These are phyloP conservation scores for Tachyglossus aculeatus DNA, from an alignment of 2,797 vertebrate genomes.

Conservation along the genomic window DNA sequence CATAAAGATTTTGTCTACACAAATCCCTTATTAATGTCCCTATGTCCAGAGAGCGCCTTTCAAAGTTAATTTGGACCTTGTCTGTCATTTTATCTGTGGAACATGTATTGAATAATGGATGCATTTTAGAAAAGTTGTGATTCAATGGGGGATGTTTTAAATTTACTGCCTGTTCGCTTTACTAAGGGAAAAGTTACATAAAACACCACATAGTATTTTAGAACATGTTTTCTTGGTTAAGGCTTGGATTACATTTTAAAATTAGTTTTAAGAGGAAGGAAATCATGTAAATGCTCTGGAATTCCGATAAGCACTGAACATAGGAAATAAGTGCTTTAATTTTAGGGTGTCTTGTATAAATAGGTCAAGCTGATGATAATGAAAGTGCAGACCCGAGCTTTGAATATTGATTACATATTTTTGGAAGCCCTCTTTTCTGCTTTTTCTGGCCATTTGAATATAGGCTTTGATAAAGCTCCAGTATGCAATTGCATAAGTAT, in stretches of 20 bases:
- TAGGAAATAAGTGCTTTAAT: conserved; percentile 62
- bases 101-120: conserved; percentile 15
- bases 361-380: conserved; percentile 58
- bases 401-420: conserved; percentile 35
- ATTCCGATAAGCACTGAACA: conserved; percentile 66
- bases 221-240: conserved; percentile 75
- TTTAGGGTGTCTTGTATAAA: conserved; percentile 52
- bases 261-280: conserved; percentile 74
- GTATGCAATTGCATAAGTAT: conserved; percentile 66
- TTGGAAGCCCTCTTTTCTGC: conserved; percentile 23
- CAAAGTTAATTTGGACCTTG: conserved; percentile 2
- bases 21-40: conserved; percentile 9
- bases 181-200: conserved; percentile 69
- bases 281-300: conserved; percentile 71
- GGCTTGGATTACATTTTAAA: conserved; percentile 71
- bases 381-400: conserved; percentile 46
- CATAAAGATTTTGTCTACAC: conserved; percentile 7
- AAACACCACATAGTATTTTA: conserved; percentile 73
- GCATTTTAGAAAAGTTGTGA: conserved; percentile 40
- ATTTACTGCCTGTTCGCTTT: conserved; percentile 69
- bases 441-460: conserved; percentile 40
- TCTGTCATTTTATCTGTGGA: conserved; percentile 30
- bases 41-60: neutral
- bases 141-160: conserved; percentile 66
- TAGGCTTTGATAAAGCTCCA: conserved; percentile 27